Conservation (phyloP, 2,113 vertebrate species). For the Corvus moneduloides region DNA sequence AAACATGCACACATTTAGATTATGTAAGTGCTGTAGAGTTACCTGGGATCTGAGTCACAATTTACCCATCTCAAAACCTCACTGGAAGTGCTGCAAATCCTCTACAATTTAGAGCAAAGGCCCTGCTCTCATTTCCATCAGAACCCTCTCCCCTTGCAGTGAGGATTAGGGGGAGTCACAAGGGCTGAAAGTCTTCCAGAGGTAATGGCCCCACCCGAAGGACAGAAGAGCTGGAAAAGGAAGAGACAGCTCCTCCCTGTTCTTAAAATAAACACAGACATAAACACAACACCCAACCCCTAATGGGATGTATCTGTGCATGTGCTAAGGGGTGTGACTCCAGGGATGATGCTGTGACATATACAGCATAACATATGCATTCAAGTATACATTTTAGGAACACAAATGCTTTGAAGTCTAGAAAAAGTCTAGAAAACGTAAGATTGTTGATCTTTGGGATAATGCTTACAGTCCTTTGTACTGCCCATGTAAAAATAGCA, state of each 20-base stretch:
- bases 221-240: not conserved
- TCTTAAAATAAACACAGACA: not conserved
- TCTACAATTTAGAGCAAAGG: not conserved
- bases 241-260: not conserved
- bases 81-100: not conserved
- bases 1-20: not conserved
- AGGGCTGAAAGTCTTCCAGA: not conserved
- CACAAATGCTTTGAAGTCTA: not conserved
- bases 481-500: not conserved
- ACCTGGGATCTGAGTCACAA: not conserved
- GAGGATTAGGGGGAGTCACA: not conserved
- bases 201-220: not conserved
- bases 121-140: not conserved
- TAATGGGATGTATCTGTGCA: not conserved
- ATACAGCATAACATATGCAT: not conserved
- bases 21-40: not conserved
- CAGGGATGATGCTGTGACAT: not conserved
- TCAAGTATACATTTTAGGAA: not conserved
- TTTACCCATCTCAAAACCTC: not conserved
- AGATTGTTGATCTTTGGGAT: not conserved
- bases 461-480: not conserved
- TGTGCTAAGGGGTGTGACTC: not conserved
- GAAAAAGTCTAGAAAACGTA: not conserved
- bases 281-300: rapidly evolving
- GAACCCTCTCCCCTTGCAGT: not conserved